phyloP scores from a whole-genome alignment of 2,113 vertebrate species.

The Epinephelus fuscoguttatus region DNA sequence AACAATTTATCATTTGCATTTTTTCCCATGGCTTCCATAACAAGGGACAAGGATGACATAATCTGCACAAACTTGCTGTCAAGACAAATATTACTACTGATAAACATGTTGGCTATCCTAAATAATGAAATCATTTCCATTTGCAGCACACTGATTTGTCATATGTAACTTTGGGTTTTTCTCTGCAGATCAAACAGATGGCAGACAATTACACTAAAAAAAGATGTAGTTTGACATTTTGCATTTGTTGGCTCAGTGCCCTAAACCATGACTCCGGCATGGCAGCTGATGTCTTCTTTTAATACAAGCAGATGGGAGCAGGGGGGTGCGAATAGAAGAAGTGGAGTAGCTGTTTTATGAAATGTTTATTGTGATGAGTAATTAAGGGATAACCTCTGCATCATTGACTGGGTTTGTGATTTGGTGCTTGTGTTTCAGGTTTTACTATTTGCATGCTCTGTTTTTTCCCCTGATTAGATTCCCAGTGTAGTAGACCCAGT shows the following conservation, averaged over 20 bases:
- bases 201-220: conserved; percentile 21
- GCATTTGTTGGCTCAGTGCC: conserved; percentile 19
- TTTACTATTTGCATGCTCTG: not conserved
- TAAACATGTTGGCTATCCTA: not conserved
- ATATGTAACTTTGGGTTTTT: not conserved
- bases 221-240: conserved; percentile 39
- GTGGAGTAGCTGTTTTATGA: not conserved
- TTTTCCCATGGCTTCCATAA: conserved; percentile 13
- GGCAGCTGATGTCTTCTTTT: conserved; percentile 17
- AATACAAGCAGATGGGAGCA: not conserved
- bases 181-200: conserved; percentile 45
- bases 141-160: not conserved
- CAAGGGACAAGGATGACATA: not conserved
- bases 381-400: not conserved
- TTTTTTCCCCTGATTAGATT: too few relatives aligned
- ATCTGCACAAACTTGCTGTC: conserved; percentile 4
- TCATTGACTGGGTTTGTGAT: not conserved
- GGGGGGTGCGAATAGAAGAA: not conserved
- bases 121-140: not conserved
- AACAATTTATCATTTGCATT: not conserved
- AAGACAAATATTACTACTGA: not conserved
- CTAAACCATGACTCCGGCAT: conserved; percentile 9
- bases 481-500: not conserved
- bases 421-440: not conserved
- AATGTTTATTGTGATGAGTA: conserved; percentile 9